These are phyloP conservation scores for Poecilia gillii DNA, from an alignment of 2,797 vertebrate species.

Conservation along the genomic window DNA sequence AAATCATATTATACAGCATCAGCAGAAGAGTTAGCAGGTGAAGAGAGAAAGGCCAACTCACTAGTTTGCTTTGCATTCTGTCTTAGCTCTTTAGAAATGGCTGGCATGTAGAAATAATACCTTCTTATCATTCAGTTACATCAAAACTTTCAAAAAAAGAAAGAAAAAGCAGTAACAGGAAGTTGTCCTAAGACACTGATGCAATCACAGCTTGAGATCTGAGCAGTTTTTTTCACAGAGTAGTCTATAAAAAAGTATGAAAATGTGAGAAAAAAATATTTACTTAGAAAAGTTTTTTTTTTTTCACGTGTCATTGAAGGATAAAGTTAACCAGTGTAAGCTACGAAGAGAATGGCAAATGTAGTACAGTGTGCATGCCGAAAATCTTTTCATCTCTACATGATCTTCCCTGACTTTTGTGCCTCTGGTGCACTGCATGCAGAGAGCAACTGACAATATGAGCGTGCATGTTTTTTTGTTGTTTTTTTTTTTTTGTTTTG, in stretches of 20 bases:
- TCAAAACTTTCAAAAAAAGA: conserved; percentile 12
- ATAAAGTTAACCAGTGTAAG: conserved; percentile 61
- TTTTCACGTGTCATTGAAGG: conserved; percentile 48
- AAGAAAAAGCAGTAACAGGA: conserved; percentile 23
- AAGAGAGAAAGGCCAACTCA: background rate
- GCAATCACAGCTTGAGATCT: conserved; percentile 68
- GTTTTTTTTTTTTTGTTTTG: conserved; percentile 2
- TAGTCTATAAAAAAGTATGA: conserved; percentile 64
- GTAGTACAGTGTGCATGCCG: conserved; percentile 46
- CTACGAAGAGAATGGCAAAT: conserved; percentile 63
- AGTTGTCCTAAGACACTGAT: conserved; percentile 52
- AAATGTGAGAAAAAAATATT: conserved; percentile 60
- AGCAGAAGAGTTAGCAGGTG: conserved; percentile 13
- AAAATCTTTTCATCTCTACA: conserved; percentile 48
- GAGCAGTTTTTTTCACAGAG: conserved; percentile 35
- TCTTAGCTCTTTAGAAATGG: conserved; percentile 25
- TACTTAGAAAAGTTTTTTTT: conserved; percentile 53
- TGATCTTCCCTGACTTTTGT: conserved; percentile 77
- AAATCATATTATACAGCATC: conserved; percentile 27
- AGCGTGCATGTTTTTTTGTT: conserved; percentile 11
- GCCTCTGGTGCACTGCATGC: conserved; percentile 67
- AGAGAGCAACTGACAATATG: conserved; percentile 41
- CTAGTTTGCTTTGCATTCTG: conserved; percentile 21
- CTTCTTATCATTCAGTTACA: conserved; percentile 22
- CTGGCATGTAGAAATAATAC: conserved; percentile 14